A percentile compares a stretch with the other conserved stretches of the same genome.
Evolutionary conservation across 2,113 vertebrate species (phyloP).

Genomic region (Bos indicus): DNA sequence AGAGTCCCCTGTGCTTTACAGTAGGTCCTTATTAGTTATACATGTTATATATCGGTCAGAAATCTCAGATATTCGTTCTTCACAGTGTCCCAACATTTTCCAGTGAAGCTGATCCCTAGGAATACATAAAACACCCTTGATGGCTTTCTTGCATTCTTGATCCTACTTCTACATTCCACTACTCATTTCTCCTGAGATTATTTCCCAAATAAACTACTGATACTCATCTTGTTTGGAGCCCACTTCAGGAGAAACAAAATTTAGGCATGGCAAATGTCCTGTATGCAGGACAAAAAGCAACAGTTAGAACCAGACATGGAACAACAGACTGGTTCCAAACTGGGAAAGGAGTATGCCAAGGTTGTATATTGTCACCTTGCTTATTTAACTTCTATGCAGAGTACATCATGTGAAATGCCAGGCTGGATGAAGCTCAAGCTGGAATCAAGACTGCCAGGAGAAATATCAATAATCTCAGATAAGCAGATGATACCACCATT

Average conservation of each 20-base stretch:
- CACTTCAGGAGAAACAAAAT: not conserved
- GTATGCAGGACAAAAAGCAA: not conserved
- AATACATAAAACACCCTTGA: not conserved
- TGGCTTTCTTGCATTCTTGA: not conserved
- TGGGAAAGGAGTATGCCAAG: not conserved
- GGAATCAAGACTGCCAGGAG: not conserved
- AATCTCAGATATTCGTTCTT: not conserved
- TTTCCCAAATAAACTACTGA: not conserved
- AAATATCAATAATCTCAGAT: not conserved
- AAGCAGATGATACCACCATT: not conserved
- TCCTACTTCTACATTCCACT: not conserved
- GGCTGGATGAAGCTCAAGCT: not conserved
- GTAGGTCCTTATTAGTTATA: not conserved
- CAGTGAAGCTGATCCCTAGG: not conserved
- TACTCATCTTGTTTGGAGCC: not conserved
- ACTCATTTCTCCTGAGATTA: not conserved
- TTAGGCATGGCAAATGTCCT: not conserved
- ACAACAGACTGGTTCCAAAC: not conserved
- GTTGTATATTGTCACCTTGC: not conserved
- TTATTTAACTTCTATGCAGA: not conserved
- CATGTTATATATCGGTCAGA: not conserved
- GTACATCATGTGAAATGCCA: not conserved
- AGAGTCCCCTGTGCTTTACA: not conserved
- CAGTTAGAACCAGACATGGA: not conserved
- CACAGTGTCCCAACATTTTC: not conserved